Conservation (phyloP, 2,113 vertebrate species). For the Henicopernis longicauda region DNA sequence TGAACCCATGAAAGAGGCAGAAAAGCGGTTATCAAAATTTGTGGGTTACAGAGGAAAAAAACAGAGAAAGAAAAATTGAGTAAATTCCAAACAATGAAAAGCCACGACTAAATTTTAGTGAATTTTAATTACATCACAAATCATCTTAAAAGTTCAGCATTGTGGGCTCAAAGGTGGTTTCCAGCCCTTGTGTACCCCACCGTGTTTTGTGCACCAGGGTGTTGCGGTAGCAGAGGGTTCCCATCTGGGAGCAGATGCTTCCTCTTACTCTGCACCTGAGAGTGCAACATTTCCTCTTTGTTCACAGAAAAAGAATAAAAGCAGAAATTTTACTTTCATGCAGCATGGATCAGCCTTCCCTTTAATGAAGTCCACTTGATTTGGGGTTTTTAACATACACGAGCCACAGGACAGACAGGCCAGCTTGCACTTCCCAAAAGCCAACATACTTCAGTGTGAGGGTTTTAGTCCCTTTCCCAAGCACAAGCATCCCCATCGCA, state of each 20-base stretch:
- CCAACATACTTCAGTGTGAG: not conserved
- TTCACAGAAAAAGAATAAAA: not conserved
- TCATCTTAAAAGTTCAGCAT: not conserved
- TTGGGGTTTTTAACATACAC: not conserved
- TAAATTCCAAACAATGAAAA: not conserved
- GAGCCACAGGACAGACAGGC: not conserved
- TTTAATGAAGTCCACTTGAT: not conserved
- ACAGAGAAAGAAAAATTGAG: not conserved
- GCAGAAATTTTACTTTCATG: not conserved
- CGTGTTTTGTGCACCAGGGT: not conserved
- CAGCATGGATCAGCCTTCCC: not conserved
- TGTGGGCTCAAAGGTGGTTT: not conserved
- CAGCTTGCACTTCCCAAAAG: not conserved
- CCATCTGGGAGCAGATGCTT: not conserved
- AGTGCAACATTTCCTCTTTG: not conserved
- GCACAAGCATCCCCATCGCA: rapidly evolving
- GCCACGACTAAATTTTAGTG: not conserved
- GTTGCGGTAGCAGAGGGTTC: not conserved
- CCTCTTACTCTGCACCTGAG: slow-evolving; percentile 1
- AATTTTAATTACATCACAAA: not conserved
- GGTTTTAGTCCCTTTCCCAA: not conserved
- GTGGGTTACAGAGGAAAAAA: not conserved
- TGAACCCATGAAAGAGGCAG: not conserved
- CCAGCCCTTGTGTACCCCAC: not conserved
- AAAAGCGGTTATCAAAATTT: not conserved